Conservation (phyloP, 30 jellyfish, hydroid and myxozoan species). For the Turritopsis dohrnii region DNA sequence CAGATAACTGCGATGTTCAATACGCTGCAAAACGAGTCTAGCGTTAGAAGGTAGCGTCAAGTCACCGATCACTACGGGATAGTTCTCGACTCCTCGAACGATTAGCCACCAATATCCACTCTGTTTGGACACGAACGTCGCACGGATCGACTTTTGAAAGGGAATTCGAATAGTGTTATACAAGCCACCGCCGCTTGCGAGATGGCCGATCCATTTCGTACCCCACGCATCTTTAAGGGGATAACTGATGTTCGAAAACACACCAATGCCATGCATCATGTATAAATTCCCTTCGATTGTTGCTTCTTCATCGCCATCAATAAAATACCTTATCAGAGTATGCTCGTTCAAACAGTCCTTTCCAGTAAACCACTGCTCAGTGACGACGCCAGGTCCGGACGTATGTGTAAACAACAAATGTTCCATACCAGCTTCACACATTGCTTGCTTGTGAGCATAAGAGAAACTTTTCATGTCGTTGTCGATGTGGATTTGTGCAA, state of each 20-base stretch:
- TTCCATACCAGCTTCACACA: constrained; percentile 47
- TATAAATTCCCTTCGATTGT: constrained; percentile 52
- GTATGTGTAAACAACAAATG: constrained; percentile 32
- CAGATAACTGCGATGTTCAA: constrained; percentile 30
- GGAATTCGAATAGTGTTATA: constrained; percentile 75
- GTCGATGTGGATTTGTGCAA: constrained; percentile 16
- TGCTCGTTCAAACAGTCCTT: constrained; percentile 47
- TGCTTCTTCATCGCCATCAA: constrained; percentile 49
- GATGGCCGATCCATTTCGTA: constrained; percentile 71
- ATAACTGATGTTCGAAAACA: neutral
- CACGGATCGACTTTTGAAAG: constrained; percentile 51
- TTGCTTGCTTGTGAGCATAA: constrained; percentile 68
- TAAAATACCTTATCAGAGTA: constrained; percentile 55
- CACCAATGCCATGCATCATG: constrained; percentile 76
- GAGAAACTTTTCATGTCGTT: constrained; percentile 54
- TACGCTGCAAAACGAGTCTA: constrained; percentile 38
- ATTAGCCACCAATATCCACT: constrained; percentile 60
- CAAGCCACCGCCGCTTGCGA: constrained; percentile 70
- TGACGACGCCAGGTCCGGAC: constrained; percentile 66
- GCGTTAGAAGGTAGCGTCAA: constrained; percentile 61
- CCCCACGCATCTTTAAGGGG: constrained; percentile 71
- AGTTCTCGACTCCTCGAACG: constrained; percentile 67
- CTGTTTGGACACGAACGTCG: constrained; percentile 38
- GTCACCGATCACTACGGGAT: constrained; percentile 65
- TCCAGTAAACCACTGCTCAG: constrained; percentile 91